phyloP scores from a whole-genome alignment of 2,888 invertebrate genomes.

The Cephus sareptanus region DNA sequence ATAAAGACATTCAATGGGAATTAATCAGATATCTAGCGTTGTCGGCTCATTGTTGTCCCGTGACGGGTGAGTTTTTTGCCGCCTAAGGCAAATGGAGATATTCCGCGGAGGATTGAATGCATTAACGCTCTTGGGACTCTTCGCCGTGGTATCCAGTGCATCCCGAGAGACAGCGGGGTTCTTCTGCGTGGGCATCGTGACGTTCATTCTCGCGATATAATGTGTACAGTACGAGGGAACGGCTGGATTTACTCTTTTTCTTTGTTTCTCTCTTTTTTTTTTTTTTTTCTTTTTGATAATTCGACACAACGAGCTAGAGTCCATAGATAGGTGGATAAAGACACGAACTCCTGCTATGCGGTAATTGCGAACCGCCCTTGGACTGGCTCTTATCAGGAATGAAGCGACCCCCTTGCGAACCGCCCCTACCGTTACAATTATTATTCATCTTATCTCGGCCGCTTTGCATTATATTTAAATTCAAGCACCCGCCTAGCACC shows the following conservation, averaged over 20 bases:
- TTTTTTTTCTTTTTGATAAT: background rate
- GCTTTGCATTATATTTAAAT: constrained; percentile 62
- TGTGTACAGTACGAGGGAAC: background rate
- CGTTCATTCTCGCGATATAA: background rate
- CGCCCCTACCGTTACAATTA: constrained; percentile 46
- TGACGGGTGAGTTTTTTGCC: constrained; percentile 26
- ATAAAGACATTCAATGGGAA: constrained; percentile 64
- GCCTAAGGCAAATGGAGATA: constrained; percentile 36
- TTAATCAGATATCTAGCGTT: constrained; percentile 57
- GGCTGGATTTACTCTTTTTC: background rate
- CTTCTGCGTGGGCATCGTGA: background rate
- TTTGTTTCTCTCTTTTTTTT: background rate
- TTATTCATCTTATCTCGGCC: constrained; percentile 60
- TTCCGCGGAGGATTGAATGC: constrained; percentile 39
- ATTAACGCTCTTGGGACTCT: constrained; percentile 28
- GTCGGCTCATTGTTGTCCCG: constrained; percentile 39
- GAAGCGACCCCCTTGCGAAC: constrained; percentile 29
- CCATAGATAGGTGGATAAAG: background rate
- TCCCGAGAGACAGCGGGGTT: background rate
- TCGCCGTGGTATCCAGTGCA: background rate
- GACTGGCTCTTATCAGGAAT: constrained; percentile 44
- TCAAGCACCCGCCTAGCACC: constrained; percentile 38
- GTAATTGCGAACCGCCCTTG: constrained; percentile 17
- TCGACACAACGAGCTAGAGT: background rate
- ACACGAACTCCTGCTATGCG: background rate